Conservation (phyloP, 2,797 vertebrate genomes). For the Dromococcyx pavoninus region DNA sequence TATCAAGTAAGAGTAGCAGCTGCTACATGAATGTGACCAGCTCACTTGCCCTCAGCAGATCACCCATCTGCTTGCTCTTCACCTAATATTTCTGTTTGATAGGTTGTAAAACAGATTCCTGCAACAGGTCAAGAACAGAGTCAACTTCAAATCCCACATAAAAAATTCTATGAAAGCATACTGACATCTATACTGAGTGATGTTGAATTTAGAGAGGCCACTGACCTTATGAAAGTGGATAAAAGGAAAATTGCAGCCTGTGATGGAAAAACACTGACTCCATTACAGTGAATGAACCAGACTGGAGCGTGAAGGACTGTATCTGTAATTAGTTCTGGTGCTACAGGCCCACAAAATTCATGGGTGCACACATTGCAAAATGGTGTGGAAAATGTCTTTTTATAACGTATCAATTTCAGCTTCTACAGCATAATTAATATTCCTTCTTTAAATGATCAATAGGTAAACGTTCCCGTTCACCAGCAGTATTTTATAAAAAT, state of each 20-base stretch:
- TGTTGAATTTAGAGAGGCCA: constrained; percentile 91
- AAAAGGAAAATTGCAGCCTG: constrained; percentile 94
- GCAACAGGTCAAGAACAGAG: constrained; percentile 38
- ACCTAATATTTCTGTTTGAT: constrained; percentile 65
- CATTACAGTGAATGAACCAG: constrained; percentile 81
- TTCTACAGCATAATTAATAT: constrained; percentile 16
- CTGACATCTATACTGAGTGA: constrained; percentile 93
- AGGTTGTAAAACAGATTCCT: constrained; percentile 60
- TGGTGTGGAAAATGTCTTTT: background rate
- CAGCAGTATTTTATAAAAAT: constrained; percentile 72
- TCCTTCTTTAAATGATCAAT: constrained; percentile 47
- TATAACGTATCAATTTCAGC: background rate
- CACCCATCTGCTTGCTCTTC: constrained; percentile 83
- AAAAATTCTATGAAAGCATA: constrained; percentile 91
- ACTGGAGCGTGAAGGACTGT: constrained; percentile 78
- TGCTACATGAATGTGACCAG: constrained; percentile 93
- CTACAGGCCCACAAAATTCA: constrained; percentile 65
- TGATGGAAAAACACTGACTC: constrained; percentile 89
- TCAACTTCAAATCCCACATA: constrained; percentile 87
- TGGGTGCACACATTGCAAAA: constrained; percentile 34
- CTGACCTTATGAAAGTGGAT: constrained; percentile 89
- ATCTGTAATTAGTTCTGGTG: constrained; percentile 88
- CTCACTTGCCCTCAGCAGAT: constrained; percentile 92
- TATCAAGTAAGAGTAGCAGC: constrained; percentile 94
- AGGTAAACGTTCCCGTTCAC: constrained; percentile 24